Percentiles rank a stretch among this genome's conserved stretches.
These are phyloP conservation scores for Dysdera silvatica DNA, from an alignment of 1,140 invertebrate species.

Conservation along the genomic window DNA sequence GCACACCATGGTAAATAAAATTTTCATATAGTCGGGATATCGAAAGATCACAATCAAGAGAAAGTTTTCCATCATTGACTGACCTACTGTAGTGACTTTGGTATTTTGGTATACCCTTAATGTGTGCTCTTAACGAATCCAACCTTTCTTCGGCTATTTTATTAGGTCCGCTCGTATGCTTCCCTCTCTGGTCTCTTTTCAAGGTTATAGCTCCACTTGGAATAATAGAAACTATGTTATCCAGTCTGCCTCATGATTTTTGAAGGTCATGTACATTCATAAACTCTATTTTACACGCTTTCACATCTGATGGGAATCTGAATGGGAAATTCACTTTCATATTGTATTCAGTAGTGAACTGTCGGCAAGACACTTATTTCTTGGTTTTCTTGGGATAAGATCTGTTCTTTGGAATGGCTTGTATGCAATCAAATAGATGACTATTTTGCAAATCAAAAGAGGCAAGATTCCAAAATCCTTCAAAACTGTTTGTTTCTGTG, in stretches of 20 bases:
- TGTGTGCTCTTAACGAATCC: background rate
- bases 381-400: background rate
- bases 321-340: background rate
- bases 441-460: background rate
- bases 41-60: background rate
- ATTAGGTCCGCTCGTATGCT: background rate
- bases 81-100: background rate
- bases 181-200: background rate
- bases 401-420: background rate
- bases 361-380: background rate
- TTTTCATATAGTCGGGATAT: background rate
- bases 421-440: background rate
- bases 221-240: background rate
- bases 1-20: background rate
- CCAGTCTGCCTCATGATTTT: background rate
- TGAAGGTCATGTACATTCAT: background rate
- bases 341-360: background rate
- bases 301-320: too few relatives aligned
- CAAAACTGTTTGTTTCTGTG: background rate
- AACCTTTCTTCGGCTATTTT: background rate
- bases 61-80: background rate
- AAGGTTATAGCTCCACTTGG: background rate
- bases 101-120: background rate
- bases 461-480: background rate
- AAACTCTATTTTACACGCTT: background rate